Base-by-base conservation (phyloP, 2,113 vertebrate genomes). In the Ranitomeya imitator region DNA sequence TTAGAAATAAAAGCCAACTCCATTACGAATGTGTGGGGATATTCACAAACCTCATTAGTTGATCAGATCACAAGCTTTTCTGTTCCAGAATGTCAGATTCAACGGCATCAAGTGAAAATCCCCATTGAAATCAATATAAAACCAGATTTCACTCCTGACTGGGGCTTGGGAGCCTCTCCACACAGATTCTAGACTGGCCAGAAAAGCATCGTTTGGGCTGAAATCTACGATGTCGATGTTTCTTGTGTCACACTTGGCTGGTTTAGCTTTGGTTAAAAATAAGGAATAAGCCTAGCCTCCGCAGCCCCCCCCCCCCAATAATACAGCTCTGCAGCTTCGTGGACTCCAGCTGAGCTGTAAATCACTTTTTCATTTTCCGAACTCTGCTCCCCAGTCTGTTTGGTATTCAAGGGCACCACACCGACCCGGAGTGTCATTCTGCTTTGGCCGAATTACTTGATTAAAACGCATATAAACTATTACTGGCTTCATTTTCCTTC, bases 401-500 rank as follows among this genome's bases (percentile, higher is more conserved):
- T 94, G 93, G 94, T 95, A 95, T 95, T 95, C 94, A 92, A 89
- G 90, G 93, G 89, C 91, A 51, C 92, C 86, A n/a, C 67, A 91
- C 93, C 92, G 89, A 89, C 87, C 90, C 89, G 85, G 87, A 45
- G 92, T 86, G 13, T 91, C 93, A 93, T 93, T 94, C 92, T n/a
- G 92, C 93, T 93, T 77, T 91, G 92, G 88, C 92, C 6, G 91
- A 94, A 93, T 94, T 93, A 93, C 94, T 95, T 95, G 94, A 95
- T 95, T 95, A 95, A 94, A 95, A 95, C 93, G 93, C 94, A 93
- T 94, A 95, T 94, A 94, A 94, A 93, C 93, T 89, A 94, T 95
- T 94, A 93, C 90, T 93, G 88, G 93, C 92, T 94, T 93, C 90
- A 86, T 90, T 93, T 91, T 93, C 91, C 90, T 89, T 90, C 92